Percentiles rank a stretch among this genome's conserved stretches.
Conservation (phyloP, 1,140 invertebrate species). For the Papilio polyxenes region DNA sequence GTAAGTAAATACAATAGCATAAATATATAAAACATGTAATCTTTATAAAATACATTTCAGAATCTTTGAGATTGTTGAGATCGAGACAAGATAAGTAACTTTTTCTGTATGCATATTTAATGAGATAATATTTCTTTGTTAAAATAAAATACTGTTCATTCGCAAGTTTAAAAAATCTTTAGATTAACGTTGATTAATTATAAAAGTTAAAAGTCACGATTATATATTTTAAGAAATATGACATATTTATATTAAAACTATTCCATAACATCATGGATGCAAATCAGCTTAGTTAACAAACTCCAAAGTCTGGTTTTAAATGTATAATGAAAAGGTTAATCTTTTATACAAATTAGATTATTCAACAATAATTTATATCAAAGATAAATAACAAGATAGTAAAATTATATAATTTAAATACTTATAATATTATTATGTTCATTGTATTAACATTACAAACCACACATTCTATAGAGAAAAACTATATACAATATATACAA, state of each 20-base stretch:
- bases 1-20: too few relatives aligned
- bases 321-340: constrained; percentile 7
- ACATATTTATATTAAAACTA: background rate
- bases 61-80: too few relatives aligned
- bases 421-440: background rate
- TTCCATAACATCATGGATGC: background rate
- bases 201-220: background rate
- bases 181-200: background rate
- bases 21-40: too few relatives aligned
- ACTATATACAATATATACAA: background rate
- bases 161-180: background rate
- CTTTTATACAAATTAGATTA: background rate
- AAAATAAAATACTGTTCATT: background rate
- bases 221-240: background rate
- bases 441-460: background rate
- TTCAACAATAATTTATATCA: background rate
- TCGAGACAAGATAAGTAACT: too few relatives aligned
- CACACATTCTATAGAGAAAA: background rate
- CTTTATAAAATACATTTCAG: too few relatives aligned
- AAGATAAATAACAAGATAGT: background rate
- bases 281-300: constrained; percentile 1
- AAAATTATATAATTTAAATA: background rate
- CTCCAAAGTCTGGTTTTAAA: constrained; percentile 7
- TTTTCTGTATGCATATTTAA: too few relatives aligned
- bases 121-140: background rate